phyloP scores from a whole-genome alignment of 1,140 invertebrate species.

The Pseudomyrmex sp. region DNA sequence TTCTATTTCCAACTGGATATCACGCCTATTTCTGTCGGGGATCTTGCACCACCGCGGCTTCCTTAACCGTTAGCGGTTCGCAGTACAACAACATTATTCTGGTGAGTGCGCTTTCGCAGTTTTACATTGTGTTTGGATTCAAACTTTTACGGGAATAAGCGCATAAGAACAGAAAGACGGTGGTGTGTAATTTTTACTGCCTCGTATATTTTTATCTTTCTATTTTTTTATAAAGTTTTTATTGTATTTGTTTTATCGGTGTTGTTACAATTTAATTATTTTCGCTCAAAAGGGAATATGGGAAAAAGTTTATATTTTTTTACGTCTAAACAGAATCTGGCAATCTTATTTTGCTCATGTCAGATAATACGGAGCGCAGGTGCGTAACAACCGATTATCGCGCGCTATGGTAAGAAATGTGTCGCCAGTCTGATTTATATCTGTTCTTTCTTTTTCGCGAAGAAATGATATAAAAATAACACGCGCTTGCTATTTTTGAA shows the following conservation, averaged over 20 bases:
- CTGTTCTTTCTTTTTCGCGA: slow-evolving; percentile 26
- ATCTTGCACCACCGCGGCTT: slow-evolving; percentile 89
- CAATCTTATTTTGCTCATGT: slow-evolving; percentile 45
- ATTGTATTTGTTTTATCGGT: background rate
- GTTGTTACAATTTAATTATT: background rate
- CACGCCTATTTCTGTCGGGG: slow-evolving; percentile 94
- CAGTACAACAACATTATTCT: slow-evolving; percentile 90
- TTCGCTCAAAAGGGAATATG: background rate
- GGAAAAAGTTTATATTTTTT: background rate
- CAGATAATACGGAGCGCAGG: slow-evolving; percentile 12
- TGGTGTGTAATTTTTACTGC: no score
- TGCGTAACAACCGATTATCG: slow-evolving; percentile 56
- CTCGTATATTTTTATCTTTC: no score
- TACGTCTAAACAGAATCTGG: slow-evolving; percentile 15
- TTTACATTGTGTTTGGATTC: background rate
- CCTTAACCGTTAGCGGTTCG: slow-evolving; percentile 88
- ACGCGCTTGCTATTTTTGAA: slow-evolving; percentile 12
- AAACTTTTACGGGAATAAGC: background rate
- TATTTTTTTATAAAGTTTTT: no score
- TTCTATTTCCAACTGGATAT: slow-evolving; percentile 92
- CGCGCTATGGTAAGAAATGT: slow-evolving; percentile 23
- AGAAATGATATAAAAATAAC: background rate
- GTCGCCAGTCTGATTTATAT: slow-evolving; percentile 51
- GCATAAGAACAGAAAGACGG: no score
- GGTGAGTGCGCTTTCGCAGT: slow-evolving; percentile 84